Base-by-base conservation (phyloP, 2,113 vertebrate species). In the Odontophorus gujanensis region DNA sequence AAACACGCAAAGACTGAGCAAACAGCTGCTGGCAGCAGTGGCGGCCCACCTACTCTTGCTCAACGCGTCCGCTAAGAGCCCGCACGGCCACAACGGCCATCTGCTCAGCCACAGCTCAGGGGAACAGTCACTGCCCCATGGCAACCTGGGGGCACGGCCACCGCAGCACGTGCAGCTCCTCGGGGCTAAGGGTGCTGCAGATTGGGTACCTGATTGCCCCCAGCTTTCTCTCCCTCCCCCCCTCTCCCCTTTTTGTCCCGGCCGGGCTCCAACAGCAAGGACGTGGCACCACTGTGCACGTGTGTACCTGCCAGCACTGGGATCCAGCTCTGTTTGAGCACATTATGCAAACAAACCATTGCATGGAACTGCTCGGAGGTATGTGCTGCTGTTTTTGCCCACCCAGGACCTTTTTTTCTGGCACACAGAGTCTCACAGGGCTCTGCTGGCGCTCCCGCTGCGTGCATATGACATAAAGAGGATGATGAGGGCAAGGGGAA, bases 31-130 rank as follows among this genome's bases (percentile, higher is more conserved):
- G 92, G 76, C 86, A 92, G 72, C 34, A 22, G 74, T 13, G 76
- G 93, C 55, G 55, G 73, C 95, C 47, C 95, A 84, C 94, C 96
- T 73, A 8, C 84, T 96, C 96, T 97, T 97, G 96, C 81, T 82
- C 95, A 97, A 97, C 10, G 30, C 19, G 17, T 62, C 75, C 20
- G 21, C 18, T 14, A 24, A 6, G 28, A 36, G 78, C 87, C 55
- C n/a, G 32, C 63, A 45, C 21, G 9, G 42, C 51, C 58, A 30
- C 26, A 22, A 40, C 0, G 4, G 59, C 34, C 4, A 9, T 40
- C 38, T 28, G 36, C 61, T 40, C 61, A 40, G 55, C 18, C 11
- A 57, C 11, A n/a, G 30, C 55, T 32, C 55, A 57, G 30, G 30
- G 55, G 30, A 28, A 19, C 10, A 6, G 30, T 28, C 51, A 53